These are phyloP conservation scores for Carterocephalus palaemon DNA, from an alignment of 2,888 invertebrate genomes.

Conservation along the genomic window DNA sequence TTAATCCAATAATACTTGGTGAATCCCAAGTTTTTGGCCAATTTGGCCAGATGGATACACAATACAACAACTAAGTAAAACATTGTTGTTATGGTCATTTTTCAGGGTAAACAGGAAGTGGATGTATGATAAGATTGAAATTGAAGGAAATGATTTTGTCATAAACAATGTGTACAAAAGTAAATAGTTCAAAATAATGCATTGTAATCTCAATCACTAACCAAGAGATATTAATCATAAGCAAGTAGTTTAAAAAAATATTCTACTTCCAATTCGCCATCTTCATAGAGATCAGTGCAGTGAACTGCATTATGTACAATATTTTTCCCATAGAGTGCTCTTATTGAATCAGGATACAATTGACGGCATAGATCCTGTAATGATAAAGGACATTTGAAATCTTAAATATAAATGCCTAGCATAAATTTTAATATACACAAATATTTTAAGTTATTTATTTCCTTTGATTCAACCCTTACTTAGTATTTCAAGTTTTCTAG, in stretches of 20 bases:
- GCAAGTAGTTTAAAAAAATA: conserved; percentile 85
- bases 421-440: too few relatives aligned
- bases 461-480: too few relatives aligned
- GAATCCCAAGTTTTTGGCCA: too few relatives aligned
- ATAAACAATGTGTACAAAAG: conserved; percentile 78
- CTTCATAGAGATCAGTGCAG: conserved; percentile 94
- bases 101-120: conserved; percentile 86
- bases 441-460: too few relatives aligned
- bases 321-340: conserved; percentile 89
- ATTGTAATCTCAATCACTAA: conserved; percentile 14
- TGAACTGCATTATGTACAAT: conserved; percentile 92
- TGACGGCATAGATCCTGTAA: conserved; percentile 73
- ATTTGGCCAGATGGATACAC: too few relatives aligned
- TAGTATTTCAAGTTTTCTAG: too few relatives aligned
- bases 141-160: conserved; percentile 86
- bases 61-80: too few relatives aligned
- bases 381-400: too few relatives aligned
- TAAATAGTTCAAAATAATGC: conserved; percentile 48
- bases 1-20: too few relatives aligned
- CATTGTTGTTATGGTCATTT: conserved; percentile 30
- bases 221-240: conserved; percentile 37
- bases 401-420: too few relatives aligned
- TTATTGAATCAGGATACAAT: conserved; percentile 87
- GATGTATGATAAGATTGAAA: conserved; percentile 86
- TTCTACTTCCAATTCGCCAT: conserved; percentile 88